Evolutionary conservation across 2,113 vertebrate genomes (phyloP).

Genomic region (Azemiops feae): DNA sequence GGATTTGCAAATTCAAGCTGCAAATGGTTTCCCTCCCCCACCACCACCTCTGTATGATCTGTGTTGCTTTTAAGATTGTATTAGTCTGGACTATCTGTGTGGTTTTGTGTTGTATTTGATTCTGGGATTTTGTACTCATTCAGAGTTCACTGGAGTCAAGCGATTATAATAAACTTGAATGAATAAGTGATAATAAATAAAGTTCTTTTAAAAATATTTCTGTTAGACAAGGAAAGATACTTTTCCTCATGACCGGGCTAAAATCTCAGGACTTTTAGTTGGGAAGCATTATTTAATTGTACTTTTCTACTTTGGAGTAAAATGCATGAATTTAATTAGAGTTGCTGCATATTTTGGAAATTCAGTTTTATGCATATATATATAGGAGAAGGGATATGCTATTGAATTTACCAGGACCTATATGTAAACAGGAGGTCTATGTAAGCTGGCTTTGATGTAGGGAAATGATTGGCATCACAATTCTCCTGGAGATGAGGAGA

Average conservation of each 20-base stretch:
- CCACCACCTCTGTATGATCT: background rate
- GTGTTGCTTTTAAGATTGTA: background rate
- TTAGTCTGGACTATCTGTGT: background rate
- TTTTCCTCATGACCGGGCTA: background rate
- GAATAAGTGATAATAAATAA: background rate
- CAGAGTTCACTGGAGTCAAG: background rate
- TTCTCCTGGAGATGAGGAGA: background rate
- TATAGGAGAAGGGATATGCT: background rate
- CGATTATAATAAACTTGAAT: background rate
- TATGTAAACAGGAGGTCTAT: background rate
- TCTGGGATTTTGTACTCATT: background rate
- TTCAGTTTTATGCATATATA: background rate
- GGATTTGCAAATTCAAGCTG: background rate
- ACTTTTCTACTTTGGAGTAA: background rate
- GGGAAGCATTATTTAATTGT: background rate
- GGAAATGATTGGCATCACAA: background rate
- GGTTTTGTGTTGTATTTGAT: background rate
- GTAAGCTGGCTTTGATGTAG: background rate
- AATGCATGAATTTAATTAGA: background rate
- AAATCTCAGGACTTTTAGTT: background rate
- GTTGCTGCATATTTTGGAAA: background rate
- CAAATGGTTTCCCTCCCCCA: background rate
- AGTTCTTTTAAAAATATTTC: background rate
- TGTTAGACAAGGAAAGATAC: background rate
- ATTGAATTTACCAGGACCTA: background rate